Percentiles rank a stretch among this genome's conserved stretches.
Conservation (phyloP, 2,888 invertebrate species). For the Synergus umbraculus region DNA sequence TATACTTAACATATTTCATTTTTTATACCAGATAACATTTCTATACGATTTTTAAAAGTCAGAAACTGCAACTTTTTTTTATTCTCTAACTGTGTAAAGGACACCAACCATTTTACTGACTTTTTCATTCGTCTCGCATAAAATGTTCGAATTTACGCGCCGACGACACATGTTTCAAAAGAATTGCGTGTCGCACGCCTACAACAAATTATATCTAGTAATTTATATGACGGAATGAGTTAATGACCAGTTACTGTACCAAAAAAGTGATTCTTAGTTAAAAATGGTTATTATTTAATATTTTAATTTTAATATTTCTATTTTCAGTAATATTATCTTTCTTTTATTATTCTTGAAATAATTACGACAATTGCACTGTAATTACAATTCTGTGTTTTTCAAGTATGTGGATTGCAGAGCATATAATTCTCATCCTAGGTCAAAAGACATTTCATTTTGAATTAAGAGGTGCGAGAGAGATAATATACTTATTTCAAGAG, state of each 20-base stretch:
- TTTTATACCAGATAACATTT: neutral
- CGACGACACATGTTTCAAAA: slow-evolving; percentile 15
- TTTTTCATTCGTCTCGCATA: slow-evolving; percentile 38
- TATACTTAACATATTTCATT: too few relatives aligned
- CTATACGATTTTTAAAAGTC: neutral
- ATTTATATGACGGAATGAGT: neutral
- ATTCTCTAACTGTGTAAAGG: slow-evolving; percentile 4
- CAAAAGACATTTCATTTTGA: slow-evolving; percentile 3
- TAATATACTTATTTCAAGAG: slow-evolving; percentile 33
- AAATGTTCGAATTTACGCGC: slow-evolving; percentile 35
- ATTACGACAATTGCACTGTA: too few relatives aligned
- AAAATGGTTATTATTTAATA: slow-evolving; percentile 11
- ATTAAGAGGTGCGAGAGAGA: slow-evolving; percentile 21
- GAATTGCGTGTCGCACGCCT: slow-evolving; percentile 20
- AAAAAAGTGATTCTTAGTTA: neutral
- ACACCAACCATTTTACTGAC: slow-evolving; percentile 1
- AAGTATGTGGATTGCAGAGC: neutral
- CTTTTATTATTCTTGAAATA: too few relatives aligned
- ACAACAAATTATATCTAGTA: neutral
- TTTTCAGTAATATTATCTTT: too few relatives aligned
- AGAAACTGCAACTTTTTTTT: neutral
- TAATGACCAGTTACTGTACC: slow-evolving; percentile 12
- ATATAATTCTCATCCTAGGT: neutral
- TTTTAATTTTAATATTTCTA: neutral
- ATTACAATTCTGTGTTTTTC: neutral